Conservation (phyloP, 2,113 vertebrate species). For the Tretioscincus oriximinensis region DNA sequence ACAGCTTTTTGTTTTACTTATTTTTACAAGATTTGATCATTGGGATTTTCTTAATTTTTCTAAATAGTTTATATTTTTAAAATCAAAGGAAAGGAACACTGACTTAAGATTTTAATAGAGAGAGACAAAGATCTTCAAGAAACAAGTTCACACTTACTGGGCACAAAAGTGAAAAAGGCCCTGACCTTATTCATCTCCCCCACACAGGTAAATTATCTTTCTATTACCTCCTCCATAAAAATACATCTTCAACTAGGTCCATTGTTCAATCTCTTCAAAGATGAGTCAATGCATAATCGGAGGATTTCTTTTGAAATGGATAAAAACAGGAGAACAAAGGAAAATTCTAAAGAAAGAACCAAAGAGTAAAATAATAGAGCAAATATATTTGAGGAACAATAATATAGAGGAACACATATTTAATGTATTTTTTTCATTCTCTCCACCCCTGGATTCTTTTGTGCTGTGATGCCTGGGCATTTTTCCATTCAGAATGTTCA, state of each 20-base stretch:
- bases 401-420: neutral
- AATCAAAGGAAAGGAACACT: no score
- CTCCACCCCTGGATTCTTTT: no score
- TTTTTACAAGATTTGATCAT: no score
- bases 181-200: neutral
- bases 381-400: neutral
- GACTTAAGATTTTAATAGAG: neutral
- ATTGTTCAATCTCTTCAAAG: neutral
- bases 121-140: neutral
- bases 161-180: neutral
- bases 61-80: no score
- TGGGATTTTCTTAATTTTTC: no score
- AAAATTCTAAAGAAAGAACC: conserved; percentile 1
- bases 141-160: neutral
- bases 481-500: no score
- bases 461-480: no score
- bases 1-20: no score
- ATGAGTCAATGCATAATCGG: conserved; percentile 14
- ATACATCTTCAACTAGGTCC: neutral
- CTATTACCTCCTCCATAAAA: conserved; percentile 1
- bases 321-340: conserved; percentile 4
- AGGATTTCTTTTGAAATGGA: conserved; percentile 8
- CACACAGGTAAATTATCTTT: neutral
- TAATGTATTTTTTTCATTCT: neutral
- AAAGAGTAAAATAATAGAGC: neutral